These are phyloP conservation scores for Ligdia adustata DNA, from an alignment of 2,888 invertebrate genomes.

Conservation along the genomic window DNA sequence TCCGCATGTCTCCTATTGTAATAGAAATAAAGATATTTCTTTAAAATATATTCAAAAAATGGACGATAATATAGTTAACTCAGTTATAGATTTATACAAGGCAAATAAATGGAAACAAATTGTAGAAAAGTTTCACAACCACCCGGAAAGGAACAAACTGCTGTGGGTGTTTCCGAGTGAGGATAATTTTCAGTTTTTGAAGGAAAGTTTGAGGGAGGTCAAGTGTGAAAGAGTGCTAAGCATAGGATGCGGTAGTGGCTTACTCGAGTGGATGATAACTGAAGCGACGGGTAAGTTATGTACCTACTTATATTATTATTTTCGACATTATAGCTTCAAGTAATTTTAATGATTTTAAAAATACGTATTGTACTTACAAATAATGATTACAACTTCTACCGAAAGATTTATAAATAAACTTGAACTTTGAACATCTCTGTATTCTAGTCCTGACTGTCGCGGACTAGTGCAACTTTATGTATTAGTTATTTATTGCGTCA, in stretches of 20 bases:
- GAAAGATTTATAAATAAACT: no score
- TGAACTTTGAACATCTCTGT: no score
- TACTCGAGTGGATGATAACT: slow-evolving; percentile 91
- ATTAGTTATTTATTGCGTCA: no score
- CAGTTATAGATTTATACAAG: slow-evolving; percentile 65
- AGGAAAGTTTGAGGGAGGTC: slow-evolving; percentile 65
- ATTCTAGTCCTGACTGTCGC: no score
- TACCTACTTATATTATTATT: no score
- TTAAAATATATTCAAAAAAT: slow-evolving; percentile 38
- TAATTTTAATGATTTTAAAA: no score
- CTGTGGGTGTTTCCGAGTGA: slow-evolving; percentile 91
- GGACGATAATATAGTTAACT: slow-evolving; percentile 67
- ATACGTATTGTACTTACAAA: no score
- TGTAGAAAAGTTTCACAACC: slow-evolving; percentile 69
- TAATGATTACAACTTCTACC: no score
- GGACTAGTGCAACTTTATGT: no score
- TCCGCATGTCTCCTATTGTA: slow-evolving; percentile 21
- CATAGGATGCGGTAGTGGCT: slow-evolving; percentile 91
- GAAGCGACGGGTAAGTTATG: slow-evolving; percentile 86
- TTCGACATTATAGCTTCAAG: no score
- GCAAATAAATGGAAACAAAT: slow-evolving; percentile 78
- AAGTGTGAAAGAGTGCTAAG: slow-evolving; percentile 84
- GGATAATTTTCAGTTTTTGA: slow-evolving; percentile 85
- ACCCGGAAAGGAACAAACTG: slow-evolving; percentile 80
- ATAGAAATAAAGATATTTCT: not conserved